These are phyloP conservation scores for Microtus ochrogaster DNA, from an alignment of 2,113 vertebrate genomes.

Conservation along the genomic window DNA sequence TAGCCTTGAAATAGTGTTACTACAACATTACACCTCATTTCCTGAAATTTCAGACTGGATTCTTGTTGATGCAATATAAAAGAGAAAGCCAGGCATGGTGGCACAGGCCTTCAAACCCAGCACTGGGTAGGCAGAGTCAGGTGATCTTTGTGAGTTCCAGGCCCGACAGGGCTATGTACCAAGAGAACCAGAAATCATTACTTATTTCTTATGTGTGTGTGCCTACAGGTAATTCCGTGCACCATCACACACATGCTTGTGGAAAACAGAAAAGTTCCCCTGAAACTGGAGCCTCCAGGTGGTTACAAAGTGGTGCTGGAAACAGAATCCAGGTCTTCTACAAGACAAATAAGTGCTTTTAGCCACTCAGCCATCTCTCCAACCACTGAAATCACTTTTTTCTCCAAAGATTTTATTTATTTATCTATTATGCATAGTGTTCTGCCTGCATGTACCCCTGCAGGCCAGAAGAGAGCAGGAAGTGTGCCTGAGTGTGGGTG, in stretches of 20 bases:
- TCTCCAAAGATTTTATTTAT: too few species aligned
- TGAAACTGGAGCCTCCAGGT: background rate
- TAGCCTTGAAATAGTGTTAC: background rate
- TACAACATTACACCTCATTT: fast-evolving
- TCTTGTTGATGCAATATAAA: background rate
- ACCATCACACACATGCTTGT: background rate
- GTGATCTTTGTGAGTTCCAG: background rate
- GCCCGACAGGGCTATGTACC: background rate
- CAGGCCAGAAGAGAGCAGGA: too few species aligned
- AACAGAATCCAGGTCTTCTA: background rate
- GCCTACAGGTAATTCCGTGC: background rate
- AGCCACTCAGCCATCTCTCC: background rate
- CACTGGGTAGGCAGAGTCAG: background rate
- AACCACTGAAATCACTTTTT: background rate
- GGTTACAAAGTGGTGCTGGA: background rate
- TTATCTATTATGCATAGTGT: too few species aligned
- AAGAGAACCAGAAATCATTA: background rate
- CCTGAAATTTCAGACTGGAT: too few species aligned
- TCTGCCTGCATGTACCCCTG: too few species aligned
- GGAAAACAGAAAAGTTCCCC: background rate
- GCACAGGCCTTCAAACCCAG: too few species aligned
- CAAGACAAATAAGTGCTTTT: background rate
- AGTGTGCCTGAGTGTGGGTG: too few species aligned
- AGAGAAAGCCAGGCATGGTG: background rate
- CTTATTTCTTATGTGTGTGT: background rate